A percentile compares a stretch with the other conserved stretches of the same genome.
phyloP scores from a whole-genome alignment of 2,113 vertebrate genomes.

The Coregonus clupeaformis region DNA sequence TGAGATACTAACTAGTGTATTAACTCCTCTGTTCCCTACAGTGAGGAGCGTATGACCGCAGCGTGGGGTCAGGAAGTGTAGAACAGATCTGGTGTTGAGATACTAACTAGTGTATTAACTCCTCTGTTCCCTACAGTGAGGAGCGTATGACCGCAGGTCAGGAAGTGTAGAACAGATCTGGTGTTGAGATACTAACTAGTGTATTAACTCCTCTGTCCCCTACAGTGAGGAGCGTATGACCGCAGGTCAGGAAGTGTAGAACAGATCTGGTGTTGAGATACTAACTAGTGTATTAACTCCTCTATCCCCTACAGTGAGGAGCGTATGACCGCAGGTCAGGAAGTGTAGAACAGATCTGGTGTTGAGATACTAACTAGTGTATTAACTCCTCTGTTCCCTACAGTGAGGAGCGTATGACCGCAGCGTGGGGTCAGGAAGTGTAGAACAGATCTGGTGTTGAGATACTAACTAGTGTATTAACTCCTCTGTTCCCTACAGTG shows the following conservation, averaged over 20 bases:
- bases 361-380: too few species aligned
- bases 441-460: constrained; percentile 83
- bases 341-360: constrained; percentile 88
- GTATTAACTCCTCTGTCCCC: too few species aligned
- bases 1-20: too few species aligned
- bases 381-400: neutral
- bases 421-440: constrained; percentile 91
- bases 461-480: too few species aligned
- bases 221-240: constrained; percentile 97
- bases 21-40: constrained; percentile 59
- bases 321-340: constrained; percentile 92
- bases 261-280: constrained; percentile 86
- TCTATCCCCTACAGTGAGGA: constrained; percentile 81
- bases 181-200: too few species aligned
- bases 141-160: constrained; percentile 95
- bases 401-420: constrained; percentile 98
- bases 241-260: constrained; percentile 86
- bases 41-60: constrained; percentile 97
- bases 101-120: too few species aligned
- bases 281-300: too few species aligned
- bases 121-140: constrained; percentile 76
- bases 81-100: constrained; percentile 85
- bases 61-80: constrained; percentile 90
- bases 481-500: constrained; percentile 72
- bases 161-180: constrained; percentile 86